These are phyloP conservation scores for Cirrhinus mrigala DNA, from an alignment of 2,797 vertebrate species.

Conservation along the genomic window DNA sequence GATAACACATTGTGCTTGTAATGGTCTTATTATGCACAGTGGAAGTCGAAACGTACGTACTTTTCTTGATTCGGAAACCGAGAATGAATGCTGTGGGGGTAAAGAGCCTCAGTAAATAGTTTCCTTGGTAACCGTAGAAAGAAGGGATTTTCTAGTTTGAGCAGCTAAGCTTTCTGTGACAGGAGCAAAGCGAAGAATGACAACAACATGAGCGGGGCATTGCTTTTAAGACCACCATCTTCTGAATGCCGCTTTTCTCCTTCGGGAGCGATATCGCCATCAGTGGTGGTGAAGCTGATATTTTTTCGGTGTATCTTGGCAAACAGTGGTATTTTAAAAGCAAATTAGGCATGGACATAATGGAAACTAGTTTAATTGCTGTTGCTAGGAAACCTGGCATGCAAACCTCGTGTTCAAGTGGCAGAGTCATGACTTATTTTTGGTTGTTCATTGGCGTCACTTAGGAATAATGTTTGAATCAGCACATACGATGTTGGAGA, in stretches of 20 bases:
- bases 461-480: slow-evolving; percentile 37
- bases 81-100: slow-evolving; percentile 43
- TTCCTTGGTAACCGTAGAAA: slow-evolving; percentile 69
- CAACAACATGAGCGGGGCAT: slow-evolving; percentile 29
- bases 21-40: slow-evolving; percentile 29
- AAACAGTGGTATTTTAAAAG: slow-evolving; percentile 30
- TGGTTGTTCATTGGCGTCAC: slow-evolving; percentile 34
- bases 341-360: slow-evolving; percentile 37
- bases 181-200: slow-evolving; percentile 54
- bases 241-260: slow-evolving; percentile 11
- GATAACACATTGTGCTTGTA: slow-evolving; percentile 26
- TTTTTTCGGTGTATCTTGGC: slow-evolving; percentile 1
- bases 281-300: not conserved
- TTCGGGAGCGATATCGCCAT: slow-evolving; percentile 4
- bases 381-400: slow-evolving; percentile 62
- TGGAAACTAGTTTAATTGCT: slow-evolving; percentile 40
- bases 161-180: slow-evolving; percentile 59
- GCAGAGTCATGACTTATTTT: slow-evolving; percentile 53
- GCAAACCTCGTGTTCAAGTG: slow-evolving; percentile 47
- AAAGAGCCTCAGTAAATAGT: slow-evolving; percentile 65
- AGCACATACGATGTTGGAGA: slow-evolving; percentile 24
- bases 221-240: slow-evolving; percentile 25
- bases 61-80: slow-evolving; percentile 35
- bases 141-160: slow-evolving; percentile 65
- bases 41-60: slow-evolving; percentile 29